Base-by-base conservation (phyloP, 2,797 vertebrate species). In the Labroides dimidiatus region DNA sequence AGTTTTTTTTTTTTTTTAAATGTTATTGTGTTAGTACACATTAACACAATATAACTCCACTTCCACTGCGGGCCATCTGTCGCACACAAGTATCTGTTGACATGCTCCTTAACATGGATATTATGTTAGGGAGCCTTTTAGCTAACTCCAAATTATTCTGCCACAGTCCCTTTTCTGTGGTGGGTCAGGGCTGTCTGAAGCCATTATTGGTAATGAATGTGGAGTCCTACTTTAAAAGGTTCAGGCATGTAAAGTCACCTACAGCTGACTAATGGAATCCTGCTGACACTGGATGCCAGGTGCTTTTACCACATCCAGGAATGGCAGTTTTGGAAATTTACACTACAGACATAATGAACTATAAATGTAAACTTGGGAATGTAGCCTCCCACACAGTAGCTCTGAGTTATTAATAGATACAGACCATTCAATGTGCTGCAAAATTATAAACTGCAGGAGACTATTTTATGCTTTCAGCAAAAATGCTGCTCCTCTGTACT, bases 101-200 rank as follows among this genome's bases (percentile, higher is more conserved):
- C 94, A 95, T 92, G 93, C 94, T 94, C 94, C 94, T 95, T 95
- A 95, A 95, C 94, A 94, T 91, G 84, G 91, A 93, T 93, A 94
- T 94, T 94, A 94, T 94, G 90, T 91, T 90, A 91, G 90, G 91
- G 92, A 91, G 92, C 92, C 92, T 94, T 95, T 94, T 94, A 93
- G 91, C 92, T 92, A 94, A 93, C 91, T 93, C 91, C 80, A 94
- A 93, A 94, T 93, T 89, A 94, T 94, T 92, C 93, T 89, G 87
- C 88, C 88, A 84, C 88, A 70, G 89, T 94, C 91, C 85, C 85
- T 93, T 92, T 89, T 90, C 87, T 86, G 88, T 88, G 88, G 52
- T 86, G 87, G 93, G 93, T 95, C 94, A 94, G 92, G 91, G 93
- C 91, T 91, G 92, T 88, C 92, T 89, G 91, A 81, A 92, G 90